A percentile compares a stretch with the other conserved stretches of the same genome.
phyloP scores from a whole-genome alignment of 2,113 vertebrate species.

The Thalassoma bifasciatum region DNA sequence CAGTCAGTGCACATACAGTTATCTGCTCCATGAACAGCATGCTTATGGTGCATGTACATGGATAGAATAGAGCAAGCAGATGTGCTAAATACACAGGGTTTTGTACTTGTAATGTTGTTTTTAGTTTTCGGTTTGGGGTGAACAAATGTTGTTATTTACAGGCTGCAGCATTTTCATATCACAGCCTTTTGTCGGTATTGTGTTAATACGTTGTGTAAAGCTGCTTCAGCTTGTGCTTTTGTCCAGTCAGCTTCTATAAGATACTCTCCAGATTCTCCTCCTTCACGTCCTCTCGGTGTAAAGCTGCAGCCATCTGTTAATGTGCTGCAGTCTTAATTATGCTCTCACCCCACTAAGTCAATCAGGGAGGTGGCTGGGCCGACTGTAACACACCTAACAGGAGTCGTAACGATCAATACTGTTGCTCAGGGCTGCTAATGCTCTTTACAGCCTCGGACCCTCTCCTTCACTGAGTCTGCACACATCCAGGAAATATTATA shows the following conservation, averaged over 20 bases:
- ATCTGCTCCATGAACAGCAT: too few relatives aligned
- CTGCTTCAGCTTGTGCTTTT: background rate
- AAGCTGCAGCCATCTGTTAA: conserved; percentile 52
- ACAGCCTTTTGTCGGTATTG: background rate
- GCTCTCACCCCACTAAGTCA: conserved; percentile 69
- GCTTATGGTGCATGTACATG: too few relatives aligned
- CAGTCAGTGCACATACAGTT: too few relatives aligned
- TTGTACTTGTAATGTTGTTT: too few relatives aligned
- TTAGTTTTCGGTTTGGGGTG: too few relatives aligned
- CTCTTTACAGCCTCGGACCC: conserved; percentile 19
- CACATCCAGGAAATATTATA: background rate
- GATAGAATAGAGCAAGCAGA: too few relatives aligned
- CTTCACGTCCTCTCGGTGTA: conserved; percentile 28
- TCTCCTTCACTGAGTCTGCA: conserved; percentile 22
- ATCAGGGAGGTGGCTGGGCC: conserved; percentile 44
- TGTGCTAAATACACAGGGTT: too few relatives aligned
- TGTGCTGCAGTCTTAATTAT: conserved; percentile 76
- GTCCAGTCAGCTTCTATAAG: background rate
- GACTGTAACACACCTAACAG: conserved; percentile 42
- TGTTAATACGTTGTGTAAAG: background rate
- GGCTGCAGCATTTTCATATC: background rate
- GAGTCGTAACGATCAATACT: conserved; percentile 62
- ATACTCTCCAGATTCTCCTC: background rate
- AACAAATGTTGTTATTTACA: too few relatives aligned
- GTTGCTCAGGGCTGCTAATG: conserved; percentile 19